Evolutionary conservation across 1,140 invertebrate genomes (phyloP), one percentile per base, ranked within the genome.

Genomic region (Coptotermes formosanus): DNA sequence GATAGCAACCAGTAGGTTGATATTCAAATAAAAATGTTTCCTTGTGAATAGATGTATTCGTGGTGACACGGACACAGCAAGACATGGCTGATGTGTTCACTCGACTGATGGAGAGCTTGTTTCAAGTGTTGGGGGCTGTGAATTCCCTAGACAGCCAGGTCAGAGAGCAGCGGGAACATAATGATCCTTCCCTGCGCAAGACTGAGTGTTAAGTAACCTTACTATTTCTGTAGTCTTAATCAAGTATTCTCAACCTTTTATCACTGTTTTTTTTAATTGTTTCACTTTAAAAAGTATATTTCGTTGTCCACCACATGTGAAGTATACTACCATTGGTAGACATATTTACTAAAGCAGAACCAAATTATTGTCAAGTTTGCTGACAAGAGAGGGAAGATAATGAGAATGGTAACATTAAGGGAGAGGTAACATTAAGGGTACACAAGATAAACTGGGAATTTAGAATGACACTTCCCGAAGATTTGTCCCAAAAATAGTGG

Each of bases 71-170:
- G 30, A 90, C 92, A 0, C 93, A 94, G 87, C 90, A 92, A 86
- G 94, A 95, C 89, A 91, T 95, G 87, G 92, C 91, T 7, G 93
- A 95, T 85, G 92, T 95, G 69, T 94, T 94, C 88, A 92, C 91
- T 81, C 92, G 93, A 89, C 89, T 96, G 82, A 93, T 94, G 92
- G 94, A 95, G 88, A 93, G 93, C 86, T 93, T 95, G 85, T 93
- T 95, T 88, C 93, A 94, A 90, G 92, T 95, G 32, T 91, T 94
- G 45, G 91, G 92, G 6, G 92, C 93, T 82, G 92, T 95, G 2
- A 93, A 93, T 32, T 90, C 91, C 30, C 87, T 91, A 8, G 91
- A 92, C 85, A 87, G 87, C 55, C 87, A 89, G 12, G 82, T 88
- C 12, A 89, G 88, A 85, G 82, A 87, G 43, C 82, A 87, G 23